Conservation (phyloP, 1,140 invertebrate genomes). For the Cotesia vestalis region DNA sequence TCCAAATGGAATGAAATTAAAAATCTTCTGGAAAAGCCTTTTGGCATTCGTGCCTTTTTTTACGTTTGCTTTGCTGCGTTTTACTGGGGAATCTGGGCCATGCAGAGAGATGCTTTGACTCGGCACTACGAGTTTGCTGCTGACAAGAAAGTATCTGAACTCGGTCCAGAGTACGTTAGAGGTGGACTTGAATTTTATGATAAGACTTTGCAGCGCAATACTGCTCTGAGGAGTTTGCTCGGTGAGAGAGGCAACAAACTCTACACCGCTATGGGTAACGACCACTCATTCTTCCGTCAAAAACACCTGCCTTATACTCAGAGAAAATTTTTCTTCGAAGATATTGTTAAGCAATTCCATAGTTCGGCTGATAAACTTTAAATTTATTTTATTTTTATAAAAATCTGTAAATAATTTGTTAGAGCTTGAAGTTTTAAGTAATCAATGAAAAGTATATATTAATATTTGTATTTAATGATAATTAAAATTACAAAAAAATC, state of each 20-base stretch:
- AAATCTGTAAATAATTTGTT: background rate
- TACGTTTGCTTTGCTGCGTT: constrained; percentile 30
- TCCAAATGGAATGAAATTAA: constrained; percentile 52
- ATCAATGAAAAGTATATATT: background rate
- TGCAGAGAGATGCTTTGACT: constrained; percentile 72
- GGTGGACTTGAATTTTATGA: constrained; percentile 80
- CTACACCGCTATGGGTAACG: constrained; percentile 76
- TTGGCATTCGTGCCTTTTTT: constrained; percentile 42
- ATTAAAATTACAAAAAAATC: background rate
- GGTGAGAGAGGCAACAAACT: constrained; percentile 67
- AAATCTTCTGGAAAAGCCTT: constrained; percentile 68
- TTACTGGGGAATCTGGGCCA: constrained; percentile 64
- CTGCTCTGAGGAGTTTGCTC: constrained; percentile 74
- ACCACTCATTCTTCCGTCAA: constrained; percentile 71
- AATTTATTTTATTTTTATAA: background rate
- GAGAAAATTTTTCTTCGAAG: constrained; percentile 73
- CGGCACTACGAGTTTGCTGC: constrained; percentile 69
- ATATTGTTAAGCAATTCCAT: constrained; percentile 17
- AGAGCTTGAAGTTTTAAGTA: background rate
- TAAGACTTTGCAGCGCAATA: constrained; percentile 77
- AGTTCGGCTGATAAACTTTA: background rate
- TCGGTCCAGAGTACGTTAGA: constrained; percentile 72
- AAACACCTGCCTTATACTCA: constrained; percentile 71
- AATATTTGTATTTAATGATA: background rate
- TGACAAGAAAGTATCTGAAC: constrained; percentile 70